A percentile compares a stretch with the other conserved stretches of the same genome.
Evolutionary conservation across 2,888 invertebrate species (phyloP).

Genomic region (Physocephala rufipes): DNA sequence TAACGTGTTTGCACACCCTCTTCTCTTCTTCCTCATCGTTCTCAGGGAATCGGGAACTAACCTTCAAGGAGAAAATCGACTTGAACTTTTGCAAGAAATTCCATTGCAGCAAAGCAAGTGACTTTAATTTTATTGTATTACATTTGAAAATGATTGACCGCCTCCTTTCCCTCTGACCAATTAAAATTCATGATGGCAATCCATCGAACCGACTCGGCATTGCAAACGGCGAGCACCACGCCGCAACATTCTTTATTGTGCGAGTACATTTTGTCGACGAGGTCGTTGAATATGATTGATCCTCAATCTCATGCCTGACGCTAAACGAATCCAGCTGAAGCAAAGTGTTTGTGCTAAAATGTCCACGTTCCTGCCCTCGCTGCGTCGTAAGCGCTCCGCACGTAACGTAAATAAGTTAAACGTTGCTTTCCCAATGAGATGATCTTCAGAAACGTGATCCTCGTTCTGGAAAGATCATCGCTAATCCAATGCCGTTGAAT

Average conservation of each 20-base stretch:
- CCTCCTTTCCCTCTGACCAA: no score
- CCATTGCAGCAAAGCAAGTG: no score
- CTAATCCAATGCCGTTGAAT: neutral
- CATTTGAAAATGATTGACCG: no score
- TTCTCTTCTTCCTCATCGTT: no score
- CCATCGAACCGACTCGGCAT: no score
- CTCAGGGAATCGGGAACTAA: neutral
- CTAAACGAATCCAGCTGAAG: neutral
- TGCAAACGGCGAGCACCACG: neutral
- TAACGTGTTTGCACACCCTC: no score
- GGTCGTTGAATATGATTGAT: slow-evolving; percentile 30
- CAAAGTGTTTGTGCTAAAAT: neutral
- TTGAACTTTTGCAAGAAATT: no score
- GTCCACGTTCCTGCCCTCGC: neutral
- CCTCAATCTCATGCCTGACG: neutral
- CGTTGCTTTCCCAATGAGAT: slow-evolving; percentile 9
- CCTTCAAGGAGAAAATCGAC: no score
- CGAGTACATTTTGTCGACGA: neutral
- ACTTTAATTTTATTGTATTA: no score
- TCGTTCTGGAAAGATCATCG: neutral
- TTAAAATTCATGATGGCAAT: neutral
- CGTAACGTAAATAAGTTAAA: slow-evolving; percentile 34
- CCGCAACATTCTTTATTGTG: neutral
- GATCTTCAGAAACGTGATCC: slow-evolving; percentile 27
- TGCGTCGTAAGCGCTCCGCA: neutral